Evolutionary conservation across 1,140 invertebrate genomes (phyloP), one percentile per base, ranked within the genome.

Genomic region (Neuroterus valhalla): DNA sequence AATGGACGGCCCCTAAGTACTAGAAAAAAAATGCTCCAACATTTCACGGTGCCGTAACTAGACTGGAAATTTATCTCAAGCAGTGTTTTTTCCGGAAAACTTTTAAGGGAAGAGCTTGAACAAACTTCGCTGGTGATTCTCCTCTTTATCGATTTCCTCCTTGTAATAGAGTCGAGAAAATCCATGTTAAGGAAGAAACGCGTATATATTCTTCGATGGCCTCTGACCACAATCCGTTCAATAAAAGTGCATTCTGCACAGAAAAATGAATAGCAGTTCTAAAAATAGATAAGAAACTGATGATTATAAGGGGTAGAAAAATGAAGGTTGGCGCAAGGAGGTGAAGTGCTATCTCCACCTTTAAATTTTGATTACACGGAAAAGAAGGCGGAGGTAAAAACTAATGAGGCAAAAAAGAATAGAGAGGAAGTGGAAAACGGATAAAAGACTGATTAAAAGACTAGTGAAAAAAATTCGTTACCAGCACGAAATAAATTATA

Each of bases 21-120:
- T 62, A 62, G 52, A 31, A 62, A 62, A 23, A 55, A 55, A 26
- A 62, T 23, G 55, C 55, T 23, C n/a, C 15, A 23, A 62, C 31
- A n/a, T 62, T 26, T 26, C 55, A 62, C 55, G 23, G 55, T n/a
- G 55, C 55, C 55, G 55, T 62, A 38, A 62, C 55, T 26, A 62
- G 55, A 62, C 15, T 62, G 11, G 26, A 62, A 62, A 62, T 62
- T 62, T 62, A 62, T 62, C 55, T 62, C 55, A 26, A 62, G 55
- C 55, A 23, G 31, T 62, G 55, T 62, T 62, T 62, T 62, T 62
- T 62, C 55, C 55, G 55, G 55, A 62, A 62, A 62, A 62, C 55
- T 62, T 62, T 62, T 23, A 62, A 62, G 55, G 31, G 31, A 62
- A 62, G 55, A 62, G 55, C 23, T 62, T 62, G 55, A 62, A 62